Conservation (phyloP, 1,140 invertebrate species). For the Diabrotica virgifera region DNA sequence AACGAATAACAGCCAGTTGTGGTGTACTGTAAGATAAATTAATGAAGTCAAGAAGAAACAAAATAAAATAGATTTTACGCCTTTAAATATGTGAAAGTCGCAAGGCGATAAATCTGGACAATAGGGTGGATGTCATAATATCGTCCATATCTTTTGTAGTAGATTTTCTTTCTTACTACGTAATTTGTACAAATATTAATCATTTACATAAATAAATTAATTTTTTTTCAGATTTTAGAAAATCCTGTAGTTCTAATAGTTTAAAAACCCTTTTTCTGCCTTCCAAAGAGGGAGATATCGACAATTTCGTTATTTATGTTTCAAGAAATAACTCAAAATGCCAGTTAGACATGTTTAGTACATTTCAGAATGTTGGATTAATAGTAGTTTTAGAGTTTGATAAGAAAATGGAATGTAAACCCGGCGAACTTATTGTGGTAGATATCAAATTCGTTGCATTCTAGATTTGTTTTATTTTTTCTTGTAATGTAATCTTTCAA, state of each 20-base stretch:
- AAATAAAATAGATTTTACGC: too few species aligned
- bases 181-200: not conserved
- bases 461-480: too few species aligned
- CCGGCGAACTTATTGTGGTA: not conserved
- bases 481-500: too few species aligned
- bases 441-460: not conserved
- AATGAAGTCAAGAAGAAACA: too few species aligned
- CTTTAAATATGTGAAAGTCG: too few species aligned
- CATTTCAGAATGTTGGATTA: not conserved
- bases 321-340: not conserved
- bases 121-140: too few species aligned
- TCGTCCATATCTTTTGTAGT: too few species aligned
- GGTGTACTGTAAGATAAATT: too few species aligned
- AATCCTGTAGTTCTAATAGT: not conserved
- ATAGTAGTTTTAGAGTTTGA: constrained; percentile 4
- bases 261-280: not conserved
- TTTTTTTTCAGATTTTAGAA: constrained; percentile 7
- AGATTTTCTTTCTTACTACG: too few species aligned
- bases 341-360: not conserved
- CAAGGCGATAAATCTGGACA: too few species aligned
- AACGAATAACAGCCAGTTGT: too few species aligned
- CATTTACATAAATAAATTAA: not conserved
- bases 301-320: constrained; percentile 4
- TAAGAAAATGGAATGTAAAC: not conserved
- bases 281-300: constrained; percentile 2